These are phyloP conservation scores for Drymodes brunneopygia DNA, from an alignment of 2,113 vertebrate species.

Conservation along the genomic window DNA sequence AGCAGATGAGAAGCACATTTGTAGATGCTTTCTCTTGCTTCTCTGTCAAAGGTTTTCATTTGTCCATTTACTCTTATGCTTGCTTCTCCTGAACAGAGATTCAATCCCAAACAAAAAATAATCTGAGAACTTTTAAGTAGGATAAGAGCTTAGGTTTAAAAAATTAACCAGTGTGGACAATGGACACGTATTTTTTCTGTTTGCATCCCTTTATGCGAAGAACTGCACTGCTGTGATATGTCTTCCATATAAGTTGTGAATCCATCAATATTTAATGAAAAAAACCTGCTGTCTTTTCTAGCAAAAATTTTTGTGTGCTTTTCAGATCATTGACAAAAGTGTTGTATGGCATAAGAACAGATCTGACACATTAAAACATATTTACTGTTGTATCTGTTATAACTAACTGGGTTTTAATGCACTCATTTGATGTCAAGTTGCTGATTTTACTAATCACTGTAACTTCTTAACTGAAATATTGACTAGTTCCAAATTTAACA, in stretches of 20 bases:
- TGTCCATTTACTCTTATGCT: neutral
- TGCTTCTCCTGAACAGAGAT: neutral
- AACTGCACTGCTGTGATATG: neutral
- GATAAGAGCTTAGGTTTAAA: neutral
- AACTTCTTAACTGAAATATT: neutral
- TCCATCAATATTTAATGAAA: neutral
- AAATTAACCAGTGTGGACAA: neutral
- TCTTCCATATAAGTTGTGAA: neutral
- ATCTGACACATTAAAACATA: neutral
- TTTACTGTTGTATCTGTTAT: neutral
- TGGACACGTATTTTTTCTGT: neutral
- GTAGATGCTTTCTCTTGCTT: neutral
- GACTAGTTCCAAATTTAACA: neutral
- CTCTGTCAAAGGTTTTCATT: neutral
- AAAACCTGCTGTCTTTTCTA: neutral
- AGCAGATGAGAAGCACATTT: neutral
- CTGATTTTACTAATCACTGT: neutral
- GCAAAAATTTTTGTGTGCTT: neutral
- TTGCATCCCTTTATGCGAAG: neutral
- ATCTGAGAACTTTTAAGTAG: neutral
- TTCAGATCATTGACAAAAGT: neutral
- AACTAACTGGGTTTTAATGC: neutral
- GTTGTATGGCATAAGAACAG: rapidly evolving
- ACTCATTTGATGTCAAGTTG: neutral
- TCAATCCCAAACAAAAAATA: neutral